Conservation (phyloP, 2,888 invertebrate genomes). For the Tetropium fuscum region DNA sequence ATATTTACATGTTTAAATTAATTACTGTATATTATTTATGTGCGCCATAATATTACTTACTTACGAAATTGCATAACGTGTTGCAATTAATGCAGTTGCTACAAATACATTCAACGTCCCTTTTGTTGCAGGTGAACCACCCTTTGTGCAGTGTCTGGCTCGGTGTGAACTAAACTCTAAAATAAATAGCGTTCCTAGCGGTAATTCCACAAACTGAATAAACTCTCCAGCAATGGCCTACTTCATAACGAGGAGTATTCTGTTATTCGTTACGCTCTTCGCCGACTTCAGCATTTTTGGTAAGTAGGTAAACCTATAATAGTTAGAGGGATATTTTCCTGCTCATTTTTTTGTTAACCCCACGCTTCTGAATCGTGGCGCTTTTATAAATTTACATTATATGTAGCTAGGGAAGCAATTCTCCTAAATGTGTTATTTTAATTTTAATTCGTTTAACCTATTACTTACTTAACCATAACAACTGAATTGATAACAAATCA, state of each 20-base stretch:
- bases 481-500: too few species aligned
- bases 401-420: too few species aligned
- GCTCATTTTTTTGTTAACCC: slow-evolving; percentile 15
- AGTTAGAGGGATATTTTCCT: slow-evolving; percentile 5
- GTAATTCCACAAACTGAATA: slow-evolving; percentile 16
- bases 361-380: not conserved
- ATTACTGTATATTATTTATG: too few species aligned
- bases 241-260: slow-evolving; percentile 25
- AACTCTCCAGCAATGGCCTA: slow-evolving; percentile 19
- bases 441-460: too few species aligned
- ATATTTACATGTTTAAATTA: too few species aligned
- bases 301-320: slow-evolving; percentile 26
- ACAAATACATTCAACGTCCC: too few species aligned
- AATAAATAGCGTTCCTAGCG: slow-evolving; percentile 17
- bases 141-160: slow-evolving; percentile 12
- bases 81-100: too few species aligned
- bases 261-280: slow-evolving; percentile 30
- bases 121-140: slow-evolving; percentile 23
- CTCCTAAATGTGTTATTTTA: too few species aligned
- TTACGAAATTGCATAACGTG: too few species aligned
- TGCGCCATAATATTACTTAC: too few species aligned
- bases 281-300: slow-evolving; percentile 30
- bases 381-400: too few species aligned
- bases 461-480: too few species aligned
- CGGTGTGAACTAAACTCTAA: slow-evolving; percentile 8